A percentile compares a stretch with the other conserved stretches of the same genome.
These are phyloP conservation scores for Nectonema munidae DNA, from an alignment of 2,888 invertebrate species.

Conservation along the genomic window DNA sequence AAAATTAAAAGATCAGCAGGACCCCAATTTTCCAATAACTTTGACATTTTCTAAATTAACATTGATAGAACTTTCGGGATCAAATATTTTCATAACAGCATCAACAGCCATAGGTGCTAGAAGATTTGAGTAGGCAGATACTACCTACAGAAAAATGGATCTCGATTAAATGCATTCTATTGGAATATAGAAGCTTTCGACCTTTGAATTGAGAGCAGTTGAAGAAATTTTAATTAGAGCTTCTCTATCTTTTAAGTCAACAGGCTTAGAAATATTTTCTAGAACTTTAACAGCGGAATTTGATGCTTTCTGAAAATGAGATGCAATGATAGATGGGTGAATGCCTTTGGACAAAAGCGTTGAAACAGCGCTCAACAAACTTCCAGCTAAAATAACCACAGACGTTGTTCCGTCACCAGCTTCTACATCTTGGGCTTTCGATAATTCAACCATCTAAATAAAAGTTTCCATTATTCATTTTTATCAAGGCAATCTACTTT, in stretches of 20 bases:
- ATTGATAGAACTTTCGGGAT: conserved; percentile 33
- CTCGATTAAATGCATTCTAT: background rate
- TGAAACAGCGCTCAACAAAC: conserved; percentile 51
- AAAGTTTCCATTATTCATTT: no score
- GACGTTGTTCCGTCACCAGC: conserved; percentile 98
- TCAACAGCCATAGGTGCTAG: conserved; percentile 86
- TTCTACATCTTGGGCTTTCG: conserved; percentile 87
- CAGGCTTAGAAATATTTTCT: conserved; percentile 43
- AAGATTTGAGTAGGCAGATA: conserved; percentile 75
- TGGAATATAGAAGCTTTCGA: conserved; percentile 19
- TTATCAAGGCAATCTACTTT: no score
- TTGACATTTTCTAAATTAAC: conserved; percentile 72
- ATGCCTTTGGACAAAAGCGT: conserved; percentile 54
- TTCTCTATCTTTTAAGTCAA: conserved; percentile 50
- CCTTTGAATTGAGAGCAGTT: conserved; percentile 81
- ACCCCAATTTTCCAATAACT: conserved; percentile 70
- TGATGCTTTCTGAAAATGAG: conserved; percentile 55
- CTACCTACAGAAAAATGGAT: conserved; percentile 32
- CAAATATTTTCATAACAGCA: conserved; percentile 54
- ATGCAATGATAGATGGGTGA: conserved; percentile 84
- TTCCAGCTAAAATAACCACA: conserved; percentile 83
- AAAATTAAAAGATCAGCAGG: conserved; percentile 13
- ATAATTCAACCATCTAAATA: conserved; percentile 61
- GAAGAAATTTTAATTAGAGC: conserved; percentile 69
- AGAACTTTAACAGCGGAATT: conserved; percentile 41